Evolutionary conservation across 2,113 vertebrate species (phyloP).

Genomic region (Sakesphorus luctuosus): DNA sequence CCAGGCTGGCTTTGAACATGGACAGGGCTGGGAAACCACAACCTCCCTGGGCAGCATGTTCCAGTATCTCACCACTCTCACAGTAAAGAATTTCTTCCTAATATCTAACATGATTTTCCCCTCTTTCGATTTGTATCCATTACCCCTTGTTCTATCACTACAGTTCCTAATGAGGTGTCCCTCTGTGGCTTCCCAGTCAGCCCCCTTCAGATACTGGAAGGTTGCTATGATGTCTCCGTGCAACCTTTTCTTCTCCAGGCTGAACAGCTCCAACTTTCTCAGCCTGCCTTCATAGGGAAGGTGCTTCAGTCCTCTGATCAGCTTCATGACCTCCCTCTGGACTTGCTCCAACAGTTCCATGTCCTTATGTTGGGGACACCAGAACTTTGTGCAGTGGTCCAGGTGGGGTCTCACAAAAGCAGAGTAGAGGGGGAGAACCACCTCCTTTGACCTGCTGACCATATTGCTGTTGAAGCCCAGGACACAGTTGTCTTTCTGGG

Average conservation of each 20-base stretch:
- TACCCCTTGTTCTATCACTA: background rate
- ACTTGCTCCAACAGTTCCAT: background rate
- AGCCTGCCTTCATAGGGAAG: background rate
- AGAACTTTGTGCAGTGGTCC: background rate
- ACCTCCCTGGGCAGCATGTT: background rate
- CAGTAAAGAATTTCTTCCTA: background rate
- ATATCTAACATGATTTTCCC: background rate
- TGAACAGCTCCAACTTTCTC: background rate
- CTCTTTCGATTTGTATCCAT: background rate
- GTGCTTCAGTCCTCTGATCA: background rate
- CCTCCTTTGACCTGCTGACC: background rate
- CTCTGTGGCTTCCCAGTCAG: background rate
- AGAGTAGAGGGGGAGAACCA: background rate
- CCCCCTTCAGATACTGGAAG: background rate
- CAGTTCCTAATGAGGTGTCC: background rate
- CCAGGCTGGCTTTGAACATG: background rate
- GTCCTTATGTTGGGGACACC: background rate
- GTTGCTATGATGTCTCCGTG: background rate
- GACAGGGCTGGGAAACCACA: background rate
- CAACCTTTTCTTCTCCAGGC: background rate
- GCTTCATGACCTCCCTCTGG: background rate
- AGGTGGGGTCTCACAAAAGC: rapidly evolving
- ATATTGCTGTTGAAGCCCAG: background rate
- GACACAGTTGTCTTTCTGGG: background rate
- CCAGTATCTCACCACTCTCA: background rate